Evolutionary conservation across 2,888 invertebrate genomes (phyloP), one percentile per base, ranked within the genome.

Genomic region (Cephus pygmeus): DNA sequence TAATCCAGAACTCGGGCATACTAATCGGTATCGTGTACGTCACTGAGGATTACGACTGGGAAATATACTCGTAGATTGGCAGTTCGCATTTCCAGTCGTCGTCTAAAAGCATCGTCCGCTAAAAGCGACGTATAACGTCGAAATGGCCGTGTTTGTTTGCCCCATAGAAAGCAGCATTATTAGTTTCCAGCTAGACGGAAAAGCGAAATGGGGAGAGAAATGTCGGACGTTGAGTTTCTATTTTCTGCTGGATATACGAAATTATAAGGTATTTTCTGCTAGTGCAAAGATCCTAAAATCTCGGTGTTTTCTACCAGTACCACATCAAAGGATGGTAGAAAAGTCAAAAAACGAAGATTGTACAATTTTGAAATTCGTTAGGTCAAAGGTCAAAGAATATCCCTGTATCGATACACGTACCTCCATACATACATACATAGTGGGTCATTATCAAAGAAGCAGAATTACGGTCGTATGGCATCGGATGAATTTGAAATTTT

Each of bases 111-210:
- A 31, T 9, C 71, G 31, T 34, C 12, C 71, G 15, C 71, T 71
- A 71, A 71, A 71, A 71, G 71, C 71, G 23, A 71, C 71, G 30
- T 71, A 31, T 71, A 71, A 71, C 71, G 30, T 71, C 71, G 71
- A 71, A 71, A 71, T 71, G 74, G 34, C 35, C 74, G 35, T 34
- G 74, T 74, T 40, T 74, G 34, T 74, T 74, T 34, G 34, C 4
- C 74, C 35, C 74, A 6, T 15, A 34, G 34, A 23, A 74, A 34
- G 12, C 35, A 3, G 74, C 74, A 74, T 74, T 74, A 74, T 74
- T 74, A 74, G 35, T 34, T 74, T 74, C 4, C 35, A 31, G 15
- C 74, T 12, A 23, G 34, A 71, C 31, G 30, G 34, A 12, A 34
- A 56, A 56, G 2, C 15, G 71, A 12, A 3, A 23, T 12, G 3